A percentile compares a stretch with the other conserved stretches of the same genome.
These are phyloP conservation scores for Merluccius polli DNA, from an alignment of 2,797 vertebrate genomes.

Conservation along the genomic window DNA sequence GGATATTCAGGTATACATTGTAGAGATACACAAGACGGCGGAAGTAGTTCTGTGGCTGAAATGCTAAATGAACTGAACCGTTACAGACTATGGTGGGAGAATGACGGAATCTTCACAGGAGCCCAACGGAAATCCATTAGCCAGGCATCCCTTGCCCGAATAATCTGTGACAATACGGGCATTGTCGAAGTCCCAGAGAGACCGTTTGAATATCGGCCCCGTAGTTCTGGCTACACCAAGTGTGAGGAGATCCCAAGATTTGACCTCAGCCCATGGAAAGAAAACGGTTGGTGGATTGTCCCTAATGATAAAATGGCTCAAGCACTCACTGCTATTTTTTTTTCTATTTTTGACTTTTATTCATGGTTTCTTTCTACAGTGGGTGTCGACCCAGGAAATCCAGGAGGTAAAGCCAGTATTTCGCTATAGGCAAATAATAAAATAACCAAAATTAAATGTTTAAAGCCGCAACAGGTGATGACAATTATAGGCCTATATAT, in stretches of 20 bases:
- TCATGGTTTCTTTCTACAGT: background rate
- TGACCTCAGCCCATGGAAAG: slow-evolving; percentile 75
- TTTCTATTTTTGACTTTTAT: background rate
- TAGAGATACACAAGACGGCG: background rate
- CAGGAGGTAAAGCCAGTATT: background rate
- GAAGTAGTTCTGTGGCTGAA: background rate
- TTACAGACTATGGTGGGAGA: slow-evolving; percentile 90
- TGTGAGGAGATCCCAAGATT: slow-evolving; percentile 66
- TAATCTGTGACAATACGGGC: slow-evolving; percentile 85
- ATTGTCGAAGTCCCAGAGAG: slow-evolving; percentile 73
- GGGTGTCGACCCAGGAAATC: background rate
- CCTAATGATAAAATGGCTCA: background rate
- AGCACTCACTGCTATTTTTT: background rate
- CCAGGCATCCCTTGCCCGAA: slow-evolving; percentile 69
- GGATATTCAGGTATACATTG: background rate
- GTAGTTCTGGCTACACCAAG: slow-evolving; percentile 63
- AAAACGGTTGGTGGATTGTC: slow-evolving; percentile 43
- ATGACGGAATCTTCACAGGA: slow-evolving; percentile 72
- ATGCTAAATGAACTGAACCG: slow-evolving; percentile 7
- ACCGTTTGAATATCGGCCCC: slow-evolving; percentile 70
- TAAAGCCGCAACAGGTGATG: background rate
- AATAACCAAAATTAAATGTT: background rate
- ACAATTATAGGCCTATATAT: background rate
- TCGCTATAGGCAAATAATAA: background rate
- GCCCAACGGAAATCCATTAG: slow-evolving; percentile 58